Conservation (phyloP, 1,140 invertebrate species). For the Aphelinus certus region DNA sequence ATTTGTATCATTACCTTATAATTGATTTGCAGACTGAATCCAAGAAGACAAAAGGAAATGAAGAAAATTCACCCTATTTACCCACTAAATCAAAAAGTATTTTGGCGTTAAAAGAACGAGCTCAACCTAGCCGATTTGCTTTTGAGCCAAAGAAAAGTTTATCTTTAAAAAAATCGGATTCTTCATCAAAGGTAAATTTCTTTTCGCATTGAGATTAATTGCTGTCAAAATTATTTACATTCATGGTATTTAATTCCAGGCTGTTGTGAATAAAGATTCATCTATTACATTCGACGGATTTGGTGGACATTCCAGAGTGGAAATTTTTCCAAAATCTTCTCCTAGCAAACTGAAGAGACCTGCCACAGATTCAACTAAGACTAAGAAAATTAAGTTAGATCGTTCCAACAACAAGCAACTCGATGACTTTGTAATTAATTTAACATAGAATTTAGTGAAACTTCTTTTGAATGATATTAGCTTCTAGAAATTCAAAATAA, state of each 20-base stretch:
- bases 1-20: neutral
- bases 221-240: neutral
- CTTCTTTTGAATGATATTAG: constrained; percentile 23
- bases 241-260: neutral
- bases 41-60: constrained; percentile 35
- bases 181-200: constrained; percentile 3
- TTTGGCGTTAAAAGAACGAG: constrained; percentile 23
- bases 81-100: constrained; percentile 43
- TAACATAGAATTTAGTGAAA: constrained; percentile 28
- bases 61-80: constrained; percentile 43
- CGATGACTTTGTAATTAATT: constrained; percentile 37
- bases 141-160: neutral
- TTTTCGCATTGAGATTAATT: neutral
- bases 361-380: constrained; percentile 21
- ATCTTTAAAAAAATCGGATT: constrained; percentile 23
- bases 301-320: constrained; percentile 55
- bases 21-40: constrained; percentile 12
- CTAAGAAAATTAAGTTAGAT: constrained; percentile 42
- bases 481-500: constrained; percentile 4
- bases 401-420: constrained; percentile 37
- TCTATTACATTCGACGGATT: constrained; percentile 52
- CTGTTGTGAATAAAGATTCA: constrained; percentile 1
- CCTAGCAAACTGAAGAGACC: constrained; percentile 36
- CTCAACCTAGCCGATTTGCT: neutral
- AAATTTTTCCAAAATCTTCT: constrained; percentile 47